Evolutionary conservation across 1,140 invertebrate genomes (phyloP), one percentile per base, ranked within the genome.

Genomic region (Tribolium castaneum): DNA sequence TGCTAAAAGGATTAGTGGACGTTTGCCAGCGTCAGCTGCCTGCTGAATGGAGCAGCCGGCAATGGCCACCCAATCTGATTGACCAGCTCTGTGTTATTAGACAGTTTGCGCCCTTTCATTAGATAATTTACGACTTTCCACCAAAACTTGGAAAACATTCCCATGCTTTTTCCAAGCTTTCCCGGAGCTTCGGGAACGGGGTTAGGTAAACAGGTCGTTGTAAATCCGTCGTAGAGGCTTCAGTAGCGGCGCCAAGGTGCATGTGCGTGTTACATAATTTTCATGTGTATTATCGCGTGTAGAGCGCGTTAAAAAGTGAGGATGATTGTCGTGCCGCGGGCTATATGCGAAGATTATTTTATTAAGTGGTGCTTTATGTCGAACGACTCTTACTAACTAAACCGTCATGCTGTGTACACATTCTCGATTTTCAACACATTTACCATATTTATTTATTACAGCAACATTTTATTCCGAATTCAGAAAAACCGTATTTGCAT

Each of bases 391-490:
- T 59, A 9, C 73, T 39, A 30, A 19, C 34, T n/a, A 52, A 75
- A 30, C 74, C 54, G 62, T 75, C 52, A 56, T 59, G 74, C 74
- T 75, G 74, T 19, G 74, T 56, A 62, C 74, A 75, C 74, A 75
- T 75, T 75, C 74, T 50, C 45, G 52, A 75, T 75, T 75, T 75
- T 75, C 74, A 75, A 75, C 74, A 62, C 54, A 75, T 62, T 52
- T 56, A 75, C n/a, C 12, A 59, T 66, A 75, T 66, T 62, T 62
- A 75, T 75, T 75, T 75, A 75, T 75, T 75, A 49, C 74, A 19
- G 59, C 74, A 75, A 62, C 74, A 59, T 75, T 75, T 75, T 62
- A 34, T 54, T 75, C 25, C 16, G 12, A 14, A 54, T 59, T 34
- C 59, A 66, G 9, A 66, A n/a, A 62, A 66, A 66, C 34, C 59